A percentile compares a stretch with the other conserved stretches of the same genome.
Evolutionary conservation across 2,888 invertebrate genomes (phyloP).

Genomic region (Hedychridium roseum): DNA sequence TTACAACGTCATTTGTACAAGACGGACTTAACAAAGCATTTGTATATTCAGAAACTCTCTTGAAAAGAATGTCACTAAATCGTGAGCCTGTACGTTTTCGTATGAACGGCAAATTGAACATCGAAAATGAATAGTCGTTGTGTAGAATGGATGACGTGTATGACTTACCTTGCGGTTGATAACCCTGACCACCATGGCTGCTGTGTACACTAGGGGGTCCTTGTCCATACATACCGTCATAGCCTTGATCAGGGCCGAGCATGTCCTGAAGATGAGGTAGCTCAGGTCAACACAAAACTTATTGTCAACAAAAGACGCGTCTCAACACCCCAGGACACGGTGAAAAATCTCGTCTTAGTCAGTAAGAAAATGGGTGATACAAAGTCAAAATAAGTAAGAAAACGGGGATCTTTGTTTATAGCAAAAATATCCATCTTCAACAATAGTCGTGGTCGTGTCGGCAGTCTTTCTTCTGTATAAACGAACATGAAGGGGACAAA

Average conservation of each 20-base stretch:
- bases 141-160: slow-evolving; percentile 25
- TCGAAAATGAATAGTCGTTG: slow-evolving; percentile 28
- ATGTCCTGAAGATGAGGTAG: slow-evolving; percentile 75
- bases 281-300: slow-evolving; percentile 60
- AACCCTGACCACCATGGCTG: slow-evolving; percentile 78
- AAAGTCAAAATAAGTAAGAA: not conserved
- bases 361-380: slow-evolving; percentile 5
- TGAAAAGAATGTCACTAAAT: too few relatives aligned
- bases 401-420: too few relatives aligned
- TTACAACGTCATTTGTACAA: too few relatives aligned
- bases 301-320: slow-evolving; percentile 30
- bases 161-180: slow-evolving; percentile 85
- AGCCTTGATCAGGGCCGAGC: slow-evolving; percentile 90
- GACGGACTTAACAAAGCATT: too few relatives aligned
- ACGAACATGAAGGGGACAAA: too few relatives aligned
- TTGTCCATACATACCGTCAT: slow-evolving; percentile 92
- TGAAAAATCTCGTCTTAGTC: slow-evolving; percentile 14
- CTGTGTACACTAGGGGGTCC: slow-evolving; percentile 88
- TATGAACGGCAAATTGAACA: slow-evolving; percentile 17
- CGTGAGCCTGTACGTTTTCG: too few relatives aligned
- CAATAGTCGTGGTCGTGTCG: slow-evolving; percentile 7
- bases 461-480: too few relatives aligned
- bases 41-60: too few relatives aligned
- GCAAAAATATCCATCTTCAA: not conserved
- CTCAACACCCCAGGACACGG: slow-evolving; percentile 29